phyloP scores from a whole-genome alignment of 1,140 invertebrate genomes.

The Danaus plexippus region DNA sequence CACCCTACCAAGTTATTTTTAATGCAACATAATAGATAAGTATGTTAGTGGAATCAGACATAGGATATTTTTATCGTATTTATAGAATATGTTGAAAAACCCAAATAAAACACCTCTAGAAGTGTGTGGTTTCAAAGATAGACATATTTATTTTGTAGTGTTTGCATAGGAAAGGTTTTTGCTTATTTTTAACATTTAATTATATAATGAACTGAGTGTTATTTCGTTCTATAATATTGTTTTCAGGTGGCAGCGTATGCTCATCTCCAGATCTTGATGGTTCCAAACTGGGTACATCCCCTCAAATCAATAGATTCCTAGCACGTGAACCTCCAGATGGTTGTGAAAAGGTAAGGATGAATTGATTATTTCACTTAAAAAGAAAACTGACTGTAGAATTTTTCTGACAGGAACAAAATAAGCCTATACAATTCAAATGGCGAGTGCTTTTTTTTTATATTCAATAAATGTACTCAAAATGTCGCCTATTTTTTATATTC shows the following conservation, averaged over 20 bases:
- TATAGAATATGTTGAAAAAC: no score
- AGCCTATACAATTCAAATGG: no score
- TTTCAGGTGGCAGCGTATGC: constrained; percentile 68
- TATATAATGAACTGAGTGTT: not conserved
- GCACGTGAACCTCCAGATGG: constrained; percentile 90
- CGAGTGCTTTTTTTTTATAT: no score
- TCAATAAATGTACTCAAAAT: no score
- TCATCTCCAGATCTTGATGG: constrained; percentile 68
- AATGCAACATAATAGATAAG: no score
- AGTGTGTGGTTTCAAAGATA: no score
- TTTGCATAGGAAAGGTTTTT: not conserved
- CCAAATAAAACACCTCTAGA: no score
- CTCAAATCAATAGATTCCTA: constrained; percentile 87
- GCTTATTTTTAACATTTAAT: not conserved
- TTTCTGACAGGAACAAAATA: not conserved
- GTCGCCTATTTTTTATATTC: no score
- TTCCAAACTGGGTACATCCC: constrained; percentile 78
- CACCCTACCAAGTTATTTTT: no score
- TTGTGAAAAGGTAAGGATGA: constrained; percentile 80
- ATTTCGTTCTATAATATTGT: constrained; percentile 12
- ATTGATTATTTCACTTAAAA: constrained; percentile 4
- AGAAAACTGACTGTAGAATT: not conserved
- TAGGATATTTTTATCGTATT: no score
- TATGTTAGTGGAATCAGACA: no score
- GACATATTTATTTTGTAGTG: not conserved